Conservation (phyloP, 2,888 invertebrate genomes). For the Neoitamus cyanurus region DNA sequence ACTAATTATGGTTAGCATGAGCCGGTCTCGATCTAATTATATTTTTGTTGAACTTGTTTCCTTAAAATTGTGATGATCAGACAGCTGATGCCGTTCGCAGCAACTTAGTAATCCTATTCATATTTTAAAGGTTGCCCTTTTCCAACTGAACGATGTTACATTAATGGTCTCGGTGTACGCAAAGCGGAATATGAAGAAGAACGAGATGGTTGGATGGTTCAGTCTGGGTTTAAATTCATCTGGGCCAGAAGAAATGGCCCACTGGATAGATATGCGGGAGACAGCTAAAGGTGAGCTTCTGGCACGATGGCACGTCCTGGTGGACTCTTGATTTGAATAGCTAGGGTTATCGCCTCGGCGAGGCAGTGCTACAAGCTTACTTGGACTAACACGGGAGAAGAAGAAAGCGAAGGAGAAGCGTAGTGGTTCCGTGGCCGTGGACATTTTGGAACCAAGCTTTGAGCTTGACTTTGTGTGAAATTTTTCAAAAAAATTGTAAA, state of each 20-base stretch:
- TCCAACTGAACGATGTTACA: slow-evolving; percentile 94
- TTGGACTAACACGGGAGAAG: slow-evolving; percentile 49
- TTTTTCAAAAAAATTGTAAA: background rate
- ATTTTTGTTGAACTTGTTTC: too few relatives aligned
- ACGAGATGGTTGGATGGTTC: slow-evolving; percentile 98
- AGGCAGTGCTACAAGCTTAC: slow-evolving; percentile 44
- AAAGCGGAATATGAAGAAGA: slow-evolving; percentile 90
- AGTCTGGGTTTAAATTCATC: slow-evolving; percentile 91
- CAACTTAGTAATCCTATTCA: background rate
- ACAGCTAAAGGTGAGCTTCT: slow-evolving; percentile 88
- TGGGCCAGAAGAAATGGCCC: slow-evolving; percentile 89
- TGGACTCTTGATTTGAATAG: slow-evolving; percentile 76
- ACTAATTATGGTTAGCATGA: too few relatives aligned
- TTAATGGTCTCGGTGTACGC: slow-evolving; percentile 95
- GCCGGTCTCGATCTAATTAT: too few relatives aligned
- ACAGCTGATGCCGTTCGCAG: background rate
- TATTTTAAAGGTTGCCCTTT: slow-evolving; percentile 82
- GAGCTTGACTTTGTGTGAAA: slow-evolving; percentile 55
- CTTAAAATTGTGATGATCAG: too few relatives aligned
- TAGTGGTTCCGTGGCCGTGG: slow-evolving; percentile 51
- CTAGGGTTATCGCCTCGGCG: slow-evolving; percentile 61
- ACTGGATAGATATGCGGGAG: slow-evolving; percentile 94
- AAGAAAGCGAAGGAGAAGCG: slow-evolving; percentile 51
- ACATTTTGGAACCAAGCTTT: slow-evolving; percentile 53
- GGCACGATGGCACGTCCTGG: slow-evolving; percentile 92